Evolutionary conservation across 2,113 vertebrate species (phyloP).

Genomic region (Neogobius melanostomus): DNA sequence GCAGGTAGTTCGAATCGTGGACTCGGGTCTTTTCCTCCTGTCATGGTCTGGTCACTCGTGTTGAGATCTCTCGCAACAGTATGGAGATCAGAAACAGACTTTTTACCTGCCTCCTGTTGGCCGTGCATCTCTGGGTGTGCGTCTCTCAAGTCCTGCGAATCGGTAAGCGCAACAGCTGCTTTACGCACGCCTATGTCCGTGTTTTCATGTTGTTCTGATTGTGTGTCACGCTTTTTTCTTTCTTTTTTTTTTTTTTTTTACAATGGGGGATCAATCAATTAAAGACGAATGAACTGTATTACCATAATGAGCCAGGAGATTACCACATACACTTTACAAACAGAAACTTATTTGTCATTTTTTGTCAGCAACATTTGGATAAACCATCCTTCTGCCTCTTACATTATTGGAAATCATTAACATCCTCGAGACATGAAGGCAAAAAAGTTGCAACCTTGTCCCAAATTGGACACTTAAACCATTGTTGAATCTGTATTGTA

Average conservation of each 20-base stretch:
- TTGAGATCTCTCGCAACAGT: conserved; percentile 55
- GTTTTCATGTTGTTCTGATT: neutral
- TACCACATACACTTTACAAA: too few relatives aligned
- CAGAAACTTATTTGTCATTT: too few relatives aligned
- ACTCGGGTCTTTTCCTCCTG: conserved; percentile 45
- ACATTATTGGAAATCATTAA: too few relatives aligned
- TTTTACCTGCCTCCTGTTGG: conserved; percentile 73
- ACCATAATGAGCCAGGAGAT: too few relatives aligned
- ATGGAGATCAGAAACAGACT: conserved; percentile 73
- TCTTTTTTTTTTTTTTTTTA: neutral
- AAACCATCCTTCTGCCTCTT: too few relatives aligned
- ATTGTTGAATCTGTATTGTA: too few relatives aligned
- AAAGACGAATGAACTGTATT: neutral
- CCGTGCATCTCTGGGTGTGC: conserved; percentile 71
- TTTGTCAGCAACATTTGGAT: too few relatives aligned
- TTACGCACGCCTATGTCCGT: conserved; percentile 31
- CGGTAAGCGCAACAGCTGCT: conserved; percentile 80
- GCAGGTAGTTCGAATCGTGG: conserved; percentile 36
- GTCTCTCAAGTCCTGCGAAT: conserved; percentile 88
- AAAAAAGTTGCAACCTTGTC: too few relatives aligned
- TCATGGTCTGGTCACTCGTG: conserved; percentile 62
- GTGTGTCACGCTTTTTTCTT: neutral
- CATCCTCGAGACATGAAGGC: too few relatives aligned
- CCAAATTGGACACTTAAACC: too few relatives aligned
- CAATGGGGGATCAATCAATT: neutral